Conservation (phyloP, 2,113 vertebrate genomes). For the Ptychochromis oligacanthus region DNA sequence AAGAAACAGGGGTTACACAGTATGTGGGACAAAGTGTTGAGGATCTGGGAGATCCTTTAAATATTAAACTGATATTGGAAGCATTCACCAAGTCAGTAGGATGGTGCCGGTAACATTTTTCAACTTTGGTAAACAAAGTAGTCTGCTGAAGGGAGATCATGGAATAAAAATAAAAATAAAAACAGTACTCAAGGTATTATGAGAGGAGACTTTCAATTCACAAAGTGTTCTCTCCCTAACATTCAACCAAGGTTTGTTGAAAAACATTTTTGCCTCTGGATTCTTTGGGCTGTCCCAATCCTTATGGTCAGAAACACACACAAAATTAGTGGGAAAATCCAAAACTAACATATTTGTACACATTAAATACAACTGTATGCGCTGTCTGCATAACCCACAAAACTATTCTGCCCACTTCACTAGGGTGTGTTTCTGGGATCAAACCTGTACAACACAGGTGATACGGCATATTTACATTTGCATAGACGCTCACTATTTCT, state of each 20-base stretch:
- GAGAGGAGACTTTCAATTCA: background rate
- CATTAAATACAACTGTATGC: no score
- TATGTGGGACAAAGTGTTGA: background rate
- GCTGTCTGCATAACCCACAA: no score
- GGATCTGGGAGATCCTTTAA: background rate
- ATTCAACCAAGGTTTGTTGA: background rate
- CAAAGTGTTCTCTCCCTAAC: background rate
- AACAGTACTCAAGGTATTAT: background rate
- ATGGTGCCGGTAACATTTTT: background rate
- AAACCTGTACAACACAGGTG: background rate
- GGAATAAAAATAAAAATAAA: background rate
- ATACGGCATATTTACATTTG: conserved; percentile 10
- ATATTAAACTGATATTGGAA: background rate
- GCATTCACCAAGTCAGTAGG: background rate
- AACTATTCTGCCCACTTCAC: background rate
- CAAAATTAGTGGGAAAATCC: no score
- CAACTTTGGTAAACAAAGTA: background rate
- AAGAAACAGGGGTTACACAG: background rate
- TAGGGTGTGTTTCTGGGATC: background rate
- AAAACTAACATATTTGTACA: no score
- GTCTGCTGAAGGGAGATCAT: background rate
- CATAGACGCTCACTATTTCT: conserved; percentile 19
- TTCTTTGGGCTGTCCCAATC: background rate
- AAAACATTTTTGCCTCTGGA: background rate
- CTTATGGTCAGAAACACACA: background rate